These are phyloP conservation scores for Epinephelus moara DNA, from an alignment of 2,113 vertebrate species.

Conservation along the genomic window DNA sequence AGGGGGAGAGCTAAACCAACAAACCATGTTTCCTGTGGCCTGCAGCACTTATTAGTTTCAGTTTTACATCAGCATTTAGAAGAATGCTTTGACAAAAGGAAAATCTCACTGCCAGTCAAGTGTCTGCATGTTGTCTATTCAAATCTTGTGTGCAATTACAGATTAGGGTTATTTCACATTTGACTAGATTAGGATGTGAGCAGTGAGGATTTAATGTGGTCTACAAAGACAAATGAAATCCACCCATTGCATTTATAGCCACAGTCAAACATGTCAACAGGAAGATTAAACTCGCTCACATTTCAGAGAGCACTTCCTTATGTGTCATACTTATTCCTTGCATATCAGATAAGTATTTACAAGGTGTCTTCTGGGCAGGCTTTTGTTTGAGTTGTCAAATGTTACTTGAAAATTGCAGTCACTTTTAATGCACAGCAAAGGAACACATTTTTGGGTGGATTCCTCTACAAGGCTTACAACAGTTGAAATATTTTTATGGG, in stretches of 20 bases:
- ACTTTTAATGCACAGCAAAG: neutral
- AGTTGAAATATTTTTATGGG: neutral
- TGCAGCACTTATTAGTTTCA: neutral
- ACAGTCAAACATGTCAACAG: neutral
- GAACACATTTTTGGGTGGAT: neutral
- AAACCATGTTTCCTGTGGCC: neutral
- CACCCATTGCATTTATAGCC: neutral
- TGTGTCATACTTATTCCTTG: neutral
- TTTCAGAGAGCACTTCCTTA: neutral
- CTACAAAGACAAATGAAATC: neutral
- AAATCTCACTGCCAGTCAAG: neutral
- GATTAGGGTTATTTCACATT: constrained; percentile 25
- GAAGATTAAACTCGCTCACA: neutral
- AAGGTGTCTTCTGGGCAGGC: neutral
- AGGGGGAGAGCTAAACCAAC: neutral
- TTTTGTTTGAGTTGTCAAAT: neutral
- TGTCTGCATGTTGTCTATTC: neutral
- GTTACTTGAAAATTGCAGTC: neutral
- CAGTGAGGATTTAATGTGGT: constrained; percentile 9
- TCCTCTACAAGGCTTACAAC: neutral
- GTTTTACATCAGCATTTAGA: neutral
- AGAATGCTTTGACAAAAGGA: neutral
- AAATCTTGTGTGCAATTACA: neutral
- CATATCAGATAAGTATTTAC: neutral
- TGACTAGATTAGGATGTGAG: constrained; percentile 32